Conservation (phyloP, 1,140 invertebrate genomes). For the Brachionus koreanus region DNA sequence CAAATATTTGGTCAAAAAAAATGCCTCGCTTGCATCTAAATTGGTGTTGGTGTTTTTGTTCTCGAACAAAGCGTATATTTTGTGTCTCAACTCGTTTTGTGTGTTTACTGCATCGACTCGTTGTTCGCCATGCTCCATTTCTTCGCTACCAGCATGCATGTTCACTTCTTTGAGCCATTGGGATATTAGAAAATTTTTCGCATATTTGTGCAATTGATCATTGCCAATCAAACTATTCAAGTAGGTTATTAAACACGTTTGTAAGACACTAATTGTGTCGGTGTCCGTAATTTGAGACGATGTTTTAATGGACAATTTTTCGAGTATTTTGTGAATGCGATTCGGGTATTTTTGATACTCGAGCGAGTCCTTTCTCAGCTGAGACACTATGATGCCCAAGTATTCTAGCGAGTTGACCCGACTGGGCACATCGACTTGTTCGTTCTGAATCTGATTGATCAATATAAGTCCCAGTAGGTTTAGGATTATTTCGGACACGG, state of each 20-base stretch:
- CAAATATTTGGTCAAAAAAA: constrained; percentile 24
- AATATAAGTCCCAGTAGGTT: constrained; percentile 87
- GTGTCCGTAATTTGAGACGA: not conserved
- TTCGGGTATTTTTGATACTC: constrained; percentile 27
- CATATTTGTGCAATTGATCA: not conserved
- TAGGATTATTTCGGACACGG: constrained; percentile 87
- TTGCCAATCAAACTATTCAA: not conserved
- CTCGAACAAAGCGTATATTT: not conserved
- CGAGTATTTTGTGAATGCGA: not conserved
- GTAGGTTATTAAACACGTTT: not conserved
- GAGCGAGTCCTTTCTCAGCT: constrained; percentile 81
- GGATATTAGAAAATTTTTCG: constrained; percentile 1
- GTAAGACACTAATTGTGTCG: not conserved
- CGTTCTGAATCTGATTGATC: constrained; percentile 55
- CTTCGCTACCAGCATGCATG: not conserved
- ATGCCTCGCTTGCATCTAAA: not conserved
- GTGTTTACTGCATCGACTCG: not conserved
- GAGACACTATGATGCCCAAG: constrained; percentile 88
- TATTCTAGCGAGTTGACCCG: constrained; percentile 94
- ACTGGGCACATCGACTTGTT: constrained; percentile 76
- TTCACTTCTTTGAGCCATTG: constrained; percentile 36
- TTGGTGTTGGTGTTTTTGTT: not conserved
- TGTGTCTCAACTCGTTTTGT: not conserved
- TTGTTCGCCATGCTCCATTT: constrained; percentile 14
- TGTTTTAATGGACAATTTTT: not conserved